phyloP scores from a whole-genome alignment of 2,888 invertebrate genomes.

The Tetanocera ferruginea region DNA sequence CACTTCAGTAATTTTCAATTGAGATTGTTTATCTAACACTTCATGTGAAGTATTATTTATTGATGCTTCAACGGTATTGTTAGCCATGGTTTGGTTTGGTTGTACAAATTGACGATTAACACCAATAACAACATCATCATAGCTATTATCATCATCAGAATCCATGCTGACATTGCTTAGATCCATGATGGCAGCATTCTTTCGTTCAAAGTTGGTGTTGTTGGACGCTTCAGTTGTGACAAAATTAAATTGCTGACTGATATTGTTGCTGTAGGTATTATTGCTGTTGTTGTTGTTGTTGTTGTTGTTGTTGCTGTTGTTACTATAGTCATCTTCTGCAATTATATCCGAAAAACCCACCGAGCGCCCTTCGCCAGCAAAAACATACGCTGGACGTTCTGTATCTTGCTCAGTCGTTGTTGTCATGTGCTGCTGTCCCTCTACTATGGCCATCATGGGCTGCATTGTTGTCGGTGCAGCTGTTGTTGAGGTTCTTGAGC shows the following conservation, averaged over 20 bases:
- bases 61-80: not conserved
- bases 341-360: constrained; percentile 49
- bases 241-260: constrained; percentile 53
- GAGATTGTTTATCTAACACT: constrained; percentile 45
- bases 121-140: not conserved
- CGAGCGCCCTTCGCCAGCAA: constrained; percentile 61
- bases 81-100: constrained; percentile 23
- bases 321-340: constrained; percentile 51
- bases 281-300: constrained; percentile 45
- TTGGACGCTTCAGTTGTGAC: constrained; percentile 55
- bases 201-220: constrained; percentile 42
- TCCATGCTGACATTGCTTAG: constrained; percentile 86
- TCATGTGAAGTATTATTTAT: constrained; percentile 55
- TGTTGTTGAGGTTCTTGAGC: constrained; percentile 21
- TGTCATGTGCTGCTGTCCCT: constrained; percentile 58
- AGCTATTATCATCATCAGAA: constrained; percentile 64
- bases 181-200: constrained; percentile 70
- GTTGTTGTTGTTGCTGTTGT: constrained; percentile 44
- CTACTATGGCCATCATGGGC: constrained; percentile 60
- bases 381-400: constrained; percentile 51
- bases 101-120: constrained; percentile 20
- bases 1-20: constrained; percentile 65
- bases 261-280: constrained; percentile 42
- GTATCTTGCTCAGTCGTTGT: constrained; percentile 32
- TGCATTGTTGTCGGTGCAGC: constrained; percentile 34